Conservation (phyloP, 2,888 invertebrate species). For the Torymus auratus region DNA sequence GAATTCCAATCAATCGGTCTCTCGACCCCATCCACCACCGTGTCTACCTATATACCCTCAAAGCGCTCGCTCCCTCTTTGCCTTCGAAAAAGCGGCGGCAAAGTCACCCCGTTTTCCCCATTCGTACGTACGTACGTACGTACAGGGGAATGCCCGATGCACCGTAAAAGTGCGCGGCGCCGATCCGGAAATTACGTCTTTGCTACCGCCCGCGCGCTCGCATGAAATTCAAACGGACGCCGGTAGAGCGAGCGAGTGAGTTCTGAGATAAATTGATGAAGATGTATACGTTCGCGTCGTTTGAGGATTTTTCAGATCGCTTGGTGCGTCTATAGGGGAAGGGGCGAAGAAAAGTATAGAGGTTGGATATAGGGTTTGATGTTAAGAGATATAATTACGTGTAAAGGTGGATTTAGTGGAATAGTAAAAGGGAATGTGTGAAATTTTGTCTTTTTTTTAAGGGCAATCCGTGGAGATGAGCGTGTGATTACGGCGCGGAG, state of each 20-base stretch:
- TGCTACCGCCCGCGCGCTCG: neutral
- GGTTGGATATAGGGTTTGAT: too few species aligned
- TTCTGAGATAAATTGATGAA: constrained; percentile 50
- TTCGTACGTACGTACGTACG: neutral
- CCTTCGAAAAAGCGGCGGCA: too few species aligned
- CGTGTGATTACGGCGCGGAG: too few species aligned
- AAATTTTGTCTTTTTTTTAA: too few species aligned
- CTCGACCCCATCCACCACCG: neutral
- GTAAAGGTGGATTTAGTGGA: too few species aligned
- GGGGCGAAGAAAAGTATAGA: too few species aligned
- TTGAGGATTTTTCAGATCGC: constrained; percentile 30
- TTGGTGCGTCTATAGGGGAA: neutral
- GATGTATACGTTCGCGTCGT: constrained; percentile 26
- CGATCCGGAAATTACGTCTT: constrained; percentile 69
- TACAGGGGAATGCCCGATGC: constrained; percentile 59
- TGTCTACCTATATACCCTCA: too few species aligned
- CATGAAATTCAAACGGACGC: constrained; percentile 49
- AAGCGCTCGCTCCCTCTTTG: neutral
- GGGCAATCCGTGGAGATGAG: too few species aligned
- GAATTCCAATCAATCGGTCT: neutral
- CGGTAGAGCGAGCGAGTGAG: constrained; percentile 11
- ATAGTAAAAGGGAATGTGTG: too few species aligned
- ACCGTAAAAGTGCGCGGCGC: constrained; percentile 66
- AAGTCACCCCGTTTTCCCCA: too few species aligned
- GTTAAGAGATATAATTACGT: too few species aligned